phyloP scores from a whole-genome alignment of 92 coral and sea anemone species.

The Paragorgia papillata region DNA sequence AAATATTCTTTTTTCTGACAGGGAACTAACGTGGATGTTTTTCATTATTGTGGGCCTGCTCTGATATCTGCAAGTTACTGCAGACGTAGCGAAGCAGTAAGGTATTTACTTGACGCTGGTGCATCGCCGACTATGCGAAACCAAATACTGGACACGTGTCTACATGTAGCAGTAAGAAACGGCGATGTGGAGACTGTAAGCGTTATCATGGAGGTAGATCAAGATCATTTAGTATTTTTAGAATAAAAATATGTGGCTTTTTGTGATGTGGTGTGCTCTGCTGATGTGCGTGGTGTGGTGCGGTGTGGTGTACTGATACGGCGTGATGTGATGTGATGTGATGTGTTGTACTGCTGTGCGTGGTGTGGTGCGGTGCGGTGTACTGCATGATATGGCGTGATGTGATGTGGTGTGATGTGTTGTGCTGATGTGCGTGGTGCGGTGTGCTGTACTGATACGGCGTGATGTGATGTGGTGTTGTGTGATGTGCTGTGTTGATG shows the following conservation, averaged over 20 bases:
- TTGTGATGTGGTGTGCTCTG: not conserved
- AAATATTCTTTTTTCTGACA: not conserved
- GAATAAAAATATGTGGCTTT: not conserved
- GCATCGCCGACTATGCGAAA: conserved; percentile 8
- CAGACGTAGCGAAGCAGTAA: conserved; percentile 11
- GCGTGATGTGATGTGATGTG: too few species aligned
- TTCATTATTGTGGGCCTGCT: not conserved
- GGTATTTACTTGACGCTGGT: conserved; percentile 23
- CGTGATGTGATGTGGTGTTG: too few species aligned
- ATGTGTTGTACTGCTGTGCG: too few species aligned
- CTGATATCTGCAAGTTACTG: not conserved
- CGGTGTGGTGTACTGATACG: too few species aligned
- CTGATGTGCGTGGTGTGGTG: too few species aligned
- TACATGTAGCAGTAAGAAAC: conserved; percentile 26
- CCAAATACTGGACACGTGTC: conserved; percentile 19
- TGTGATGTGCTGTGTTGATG: too few species aligned
- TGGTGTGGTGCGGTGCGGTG: too few species aligned
- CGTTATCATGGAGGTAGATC: conserved; percentile 35
- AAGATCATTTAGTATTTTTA: not conserved
- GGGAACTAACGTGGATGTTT: conserved; percentile 22
- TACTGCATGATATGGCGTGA: not conserved
- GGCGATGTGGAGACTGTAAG: conserved; percentile 25
- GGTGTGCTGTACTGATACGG: too few species aligned
- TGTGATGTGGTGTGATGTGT: not conserved
- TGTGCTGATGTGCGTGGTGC: too few species aligned